Evolutionary conservation across 2,113 vertebrate species (phyloP).

Genomic region (Physeter macrocephalus): DNA sequence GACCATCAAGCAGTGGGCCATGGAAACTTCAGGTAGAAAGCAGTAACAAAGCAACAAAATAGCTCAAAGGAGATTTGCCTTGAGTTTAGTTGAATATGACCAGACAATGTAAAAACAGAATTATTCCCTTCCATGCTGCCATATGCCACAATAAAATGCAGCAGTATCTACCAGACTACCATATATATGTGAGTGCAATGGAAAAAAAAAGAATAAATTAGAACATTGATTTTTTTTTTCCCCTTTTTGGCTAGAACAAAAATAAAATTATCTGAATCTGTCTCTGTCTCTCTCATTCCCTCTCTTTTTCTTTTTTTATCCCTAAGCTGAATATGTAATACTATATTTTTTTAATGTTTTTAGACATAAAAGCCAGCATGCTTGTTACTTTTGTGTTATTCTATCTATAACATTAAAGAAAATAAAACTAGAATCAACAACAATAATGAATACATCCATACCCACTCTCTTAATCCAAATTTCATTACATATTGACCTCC

Average conservation of each 20-base stretch:
- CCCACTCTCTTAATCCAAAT: background rate
- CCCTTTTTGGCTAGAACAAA: background rate
- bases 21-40: background rate
- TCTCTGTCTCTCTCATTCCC: background rate
- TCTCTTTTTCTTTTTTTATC: background rate
- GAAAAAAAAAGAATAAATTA: background rate
- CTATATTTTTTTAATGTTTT: background rate
- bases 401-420: background rate
- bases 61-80: background rate
- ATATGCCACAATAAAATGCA: background rate
- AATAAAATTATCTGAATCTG: background rate
- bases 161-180: background rate
- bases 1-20: background rate
- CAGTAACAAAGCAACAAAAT: background rate
- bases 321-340: background rate
- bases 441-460: background rate
- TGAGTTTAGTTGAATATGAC: background rate
- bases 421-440: background rate
- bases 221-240: background rate
- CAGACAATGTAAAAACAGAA: slow-evolving; percentile 1
- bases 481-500: background rate
- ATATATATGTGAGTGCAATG: background rate
- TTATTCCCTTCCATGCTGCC: background rate
- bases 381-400: background rate
- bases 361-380: background rate